Evolutionary conservation across 2,797 vertebrate species (phyloP), one percentile per base, ranked within the genome.

Genomic region (Borostomias antarcticus): DNA sequence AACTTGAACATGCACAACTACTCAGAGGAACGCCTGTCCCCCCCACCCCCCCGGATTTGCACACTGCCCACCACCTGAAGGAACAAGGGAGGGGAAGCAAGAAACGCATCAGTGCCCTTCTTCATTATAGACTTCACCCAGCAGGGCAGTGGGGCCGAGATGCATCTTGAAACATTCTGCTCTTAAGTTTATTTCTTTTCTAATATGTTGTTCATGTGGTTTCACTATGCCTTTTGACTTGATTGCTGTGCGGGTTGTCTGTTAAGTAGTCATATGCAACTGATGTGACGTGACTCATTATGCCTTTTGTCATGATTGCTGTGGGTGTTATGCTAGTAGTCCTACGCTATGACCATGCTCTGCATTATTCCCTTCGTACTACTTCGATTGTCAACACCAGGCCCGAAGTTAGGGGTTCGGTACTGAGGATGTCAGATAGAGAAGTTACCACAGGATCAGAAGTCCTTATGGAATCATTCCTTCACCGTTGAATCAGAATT

Each of bases 261-360:
- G 40, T 69, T 65, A 73, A 74, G 62, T 25, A 50, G 76, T 73
- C 40, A 74, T 70, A 78, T 82, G 76, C 79, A 84, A 70, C 60
- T 75, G 9, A 62, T 7, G 5, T 29, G 26, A 11, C 73, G 77
- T 70, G 33, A n/a, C n/a, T n/a, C n/a, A n/a, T n/a, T n/a, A n/a
- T 40, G 64, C 17, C 64, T n/a, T 48, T 30, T 58, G 29, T 72
- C 21, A n/a, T n/a, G n/a, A n/a, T n/a, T n/a, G n/a, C n/a, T n/a
- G n/a, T n/a, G n/a, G n/a, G n/a, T n/a, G n/a, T n/a, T n/a, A n/a
- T n/a, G n/a, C n/a, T n/a, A n/a, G n/a, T n/a, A n/a, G n/a, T n/a
- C n/a, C n/a, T n/a, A n/a, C n/a, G 54, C 75, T 52, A 10, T 52
- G 21, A 10, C 23, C 11, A 13, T 40, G 11, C 33, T 59, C 21